phyloP scores from a whole-genome alignment of 1,140 invertebrate species.

The Zophobas morio region DNA sequence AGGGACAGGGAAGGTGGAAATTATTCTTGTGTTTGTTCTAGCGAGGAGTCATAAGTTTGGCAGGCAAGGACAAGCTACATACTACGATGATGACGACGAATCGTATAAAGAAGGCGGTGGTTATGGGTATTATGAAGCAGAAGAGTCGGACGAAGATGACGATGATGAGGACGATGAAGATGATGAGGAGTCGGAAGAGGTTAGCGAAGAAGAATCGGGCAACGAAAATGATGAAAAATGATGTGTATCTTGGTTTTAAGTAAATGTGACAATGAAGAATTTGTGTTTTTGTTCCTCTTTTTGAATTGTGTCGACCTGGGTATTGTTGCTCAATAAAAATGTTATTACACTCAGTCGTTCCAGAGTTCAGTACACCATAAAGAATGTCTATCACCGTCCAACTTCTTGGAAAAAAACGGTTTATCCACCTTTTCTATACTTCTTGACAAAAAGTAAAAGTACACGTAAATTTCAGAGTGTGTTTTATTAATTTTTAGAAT shows the following conservation, averaged over 20 bases:
- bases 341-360: no score
- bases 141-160: constrained; percentile 71
- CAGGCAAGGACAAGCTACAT: constrained; percentile 78
- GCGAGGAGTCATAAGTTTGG: constrained; percentile 88
- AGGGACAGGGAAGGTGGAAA: constrained; percentile 4
- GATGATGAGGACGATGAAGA: constrained; percentile 70
- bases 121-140: constrained; percentile 72
- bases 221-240: constrained; percentile 13
- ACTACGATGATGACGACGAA: constrained; percentile 73
- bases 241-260: not conserved
- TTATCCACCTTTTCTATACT: no score
- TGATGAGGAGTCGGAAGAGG: constrained; percentile 66
- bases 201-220: constrained; percentile 41
- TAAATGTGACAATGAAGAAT: no score
- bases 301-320: no score
- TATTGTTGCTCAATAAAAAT: no score
- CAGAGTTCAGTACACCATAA: no score
- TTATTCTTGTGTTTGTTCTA: constrained; percentile 65
- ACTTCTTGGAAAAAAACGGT: no score
- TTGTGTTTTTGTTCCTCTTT: no score
- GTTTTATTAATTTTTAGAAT: no score
- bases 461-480: no score
- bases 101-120: constrained; percentile 70
- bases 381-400: no score
- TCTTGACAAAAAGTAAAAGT: no score